Evolutionary conservation across 2,888 invertebrate genomes (phyloP).

Genomic region (Gymnosoma rotundatum): DNA sequence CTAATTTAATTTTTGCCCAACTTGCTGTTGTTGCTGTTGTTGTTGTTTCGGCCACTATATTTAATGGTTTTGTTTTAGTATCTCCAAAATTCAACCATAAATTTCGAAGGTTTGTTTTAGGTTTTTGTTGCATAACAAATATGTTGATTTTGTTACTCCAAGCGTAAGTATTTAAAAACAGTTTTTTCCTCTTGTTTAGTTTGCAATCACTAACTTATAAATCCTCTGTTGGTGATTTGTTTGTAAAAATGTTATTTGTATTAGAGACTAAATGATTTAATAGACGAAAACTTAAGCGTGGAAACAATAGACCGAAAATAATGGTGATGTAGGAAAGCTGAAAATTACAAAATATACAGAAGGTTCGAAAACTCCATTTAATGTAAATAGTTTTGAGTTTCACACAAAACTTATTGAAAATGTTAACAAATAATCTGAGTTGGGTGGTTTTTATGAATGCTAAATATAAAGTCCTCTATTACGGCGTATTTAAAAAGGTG

Average conservation of each 20-base stretch:
- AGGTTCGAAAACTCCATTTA: background rate
- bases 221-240: constrained; percentile 47
- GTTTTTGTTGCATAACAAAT: constrained; percentile 43
- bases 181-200: background rate
- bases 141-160: constrained; percentile 49
- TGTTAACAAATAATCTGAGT: background rate
- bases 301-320: constrained; percentile 72
- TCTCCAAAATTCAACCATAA: constrained; percentile 32
- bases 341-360: background rate
- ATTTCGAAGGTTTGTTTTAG: constrained; percentile 35
- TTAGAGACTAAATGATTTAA: constrained; percentile 71
- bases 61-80: constrained; percentile 64
- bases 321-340: constrained; percentile 53
- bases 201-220: constrained; percentile 44
- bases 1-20: constrained; percentile 53
- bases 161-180: constrained; percentile 16
- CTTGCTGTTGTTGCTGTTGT: constrained; percentile 35
- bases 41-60: constrained; percentile 54
- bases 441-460: no score
- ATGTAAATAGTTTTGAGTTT: background rate
- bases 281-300: constrained; percentile 67
- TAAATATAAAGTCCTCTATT: no score
- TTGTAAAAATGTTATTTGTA: constrained; percentile 47
- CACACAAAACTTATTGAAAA: background rate
- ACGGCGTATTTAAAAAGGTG: no score